A percentile compares a stretch with the other conserved stretches of the same genome.
These are phyloP conservation scores for Andrena trimmerana DNA, from an alignment of 2,888 invertebrate species.

Conservation along the genomic window DNA sequence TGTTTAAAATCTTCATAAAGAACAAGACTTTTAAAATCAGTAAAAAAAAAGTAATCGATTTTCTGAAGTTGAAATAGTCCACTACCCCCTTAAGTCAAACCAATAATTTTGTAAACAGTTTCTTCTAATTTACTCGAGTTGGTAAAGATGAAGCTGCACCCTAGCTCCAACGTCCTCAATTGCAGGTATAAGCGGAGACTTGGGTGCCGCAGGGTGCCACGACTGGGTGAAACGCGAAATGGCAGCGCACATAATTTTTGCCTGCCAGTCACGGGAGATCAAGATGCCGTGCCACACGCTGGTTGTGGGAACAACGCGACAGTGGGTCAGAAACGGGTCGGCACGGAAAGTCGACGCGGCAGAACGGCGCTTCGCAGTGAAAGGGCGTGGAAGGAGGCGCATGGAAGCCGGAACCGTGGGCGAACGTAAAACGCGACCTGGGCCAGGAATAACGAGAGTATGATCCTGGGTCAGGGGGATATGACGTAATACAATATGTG, in stretches of 20 bases:
- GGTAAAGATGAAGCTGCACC: too few species aligned
- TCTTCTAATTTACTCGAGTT: too few species aligned
- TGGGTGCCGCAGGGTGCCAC: too few species aligned
- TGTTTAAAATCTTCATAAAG: too few species aligned
- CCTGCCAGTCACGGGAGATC: neutral
- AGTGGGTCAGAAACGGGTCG: neutral
- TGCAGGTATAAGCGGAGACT: too few species aligned
- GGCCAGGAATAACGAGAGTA: conserved; percentile 60
- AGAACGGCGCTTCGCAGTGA: conserved; percentile 19
- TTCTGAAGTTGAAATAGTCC: too few species aligned
- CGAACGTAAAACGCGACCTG: conserved; percentile 37
- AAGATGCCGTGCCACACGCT: neutral
- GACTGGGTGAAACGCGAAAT: neutral
- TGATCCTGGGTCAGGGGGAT: conserved; percentile 50
- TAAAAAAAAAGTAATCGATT: too few species aligned
- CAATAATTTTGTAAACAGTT: too few species aligned
- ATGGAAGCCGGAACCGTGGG: conserved; percentile 5
- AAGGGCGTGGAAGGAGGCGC: neutral
- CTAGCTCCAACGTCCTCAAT: too few species aligned
- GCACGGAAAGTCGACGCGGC: neutral
- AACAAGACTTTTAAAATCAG: too few species aligned
- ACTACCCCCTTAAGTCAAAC: too few species aligned
- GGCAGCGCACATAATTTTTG: neutral
- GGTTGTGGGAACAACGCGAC: neutral
- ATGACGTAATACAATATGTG: conserved; percentile 75